Evolutionary conservation across 2,113 vertebrate genomes (phyloP), one percentile per base, ranked within the genome.

Genomic region (Dissostichus mawsoni): DNA sequence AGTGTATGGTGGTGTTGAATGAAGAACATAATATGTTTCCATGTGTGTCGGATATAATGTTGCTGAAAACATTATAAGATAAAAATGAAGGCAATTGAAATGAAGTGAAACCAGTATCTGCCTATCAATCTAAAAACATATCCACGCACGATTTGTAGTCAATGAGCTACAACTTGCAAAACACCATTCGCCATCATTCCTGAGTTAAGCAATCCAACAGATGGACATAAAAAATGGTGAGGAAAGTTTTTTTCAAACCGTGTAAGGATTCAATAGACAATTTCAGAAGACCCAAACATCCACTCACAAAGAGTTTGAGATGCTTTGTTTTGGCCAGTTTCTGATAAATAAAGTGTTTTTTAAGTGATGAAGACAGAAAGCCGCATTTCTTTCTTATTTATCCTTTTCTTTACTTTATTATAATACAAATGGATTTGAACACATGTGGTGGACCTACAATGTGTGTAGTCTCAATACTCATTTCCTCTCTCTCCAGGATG

Each of bases 401-500:
- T 67, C 57, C 2, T 58, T 64, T 5, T 18, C 51, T n/a, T 67
- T 17, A 17, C 29, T 67, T 14, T 2, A 41, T 7, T 41, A 41
- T 41, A 41, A 41, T 29, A 41, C 5, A 41, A 41, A 41, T 41
- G 36, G 36, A 20, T 70, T 55, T 50, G 33, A 20, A 23, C 23
- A 55, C 57, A 45, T 58, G 55, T 79, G 69, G 69, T 12, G 53
- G 67, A 51, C 18, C 33, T 16, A 56, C 50, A 53, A 3, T 69
- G n/a, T 84, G 51, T 84, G 69, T 66, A 18, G 62, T 87, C 53
- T 92, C 74, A 41, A 41, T 41, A 90, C 65, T 86, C 64, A 52
- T 83, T 82, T 85, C 91, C 84, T 90, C 82, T 82, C 80, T 69
- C 76, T 78, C 47, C 91, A 99, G 98, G 98, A 99, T 91, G 98